These are phyloP conservation scores for Archips xylosteana DNA, from an alignment of 2,888 invertebrate genomes.

Conservation along the genomic window DNA sequence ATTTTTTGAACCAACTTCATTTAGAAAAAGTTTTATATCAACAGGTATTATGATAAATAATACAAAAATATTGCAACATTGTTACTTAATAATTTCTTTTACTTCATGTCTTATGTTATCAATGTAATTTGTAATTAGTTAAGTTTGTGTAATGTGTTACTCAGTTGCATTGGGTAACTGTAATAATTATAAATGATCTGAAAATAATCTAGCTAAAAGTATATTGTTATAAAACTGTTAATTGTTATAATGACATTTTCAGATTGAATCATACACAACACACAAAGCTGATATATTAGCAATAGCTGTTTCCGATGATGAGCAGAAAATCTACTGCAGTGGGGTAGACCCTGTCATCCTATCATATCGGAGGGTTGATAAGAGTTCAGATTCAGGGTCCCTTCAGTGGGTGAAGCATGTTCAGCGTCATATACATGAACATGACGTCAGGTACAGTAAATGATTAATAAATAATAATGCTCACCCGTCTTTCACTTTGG, in stretches of 20 bases:
- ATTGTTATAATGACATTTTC: slow-evolving; percentile 28
- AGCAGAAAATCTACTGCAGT: slow-evolving; percentile 90
- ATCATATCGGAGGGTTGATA: slow-evolving; percentile 89
- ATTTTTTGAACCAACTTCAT: too few relatives aligned
- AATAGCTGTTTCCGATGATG: slow-evolving; percentile 89
- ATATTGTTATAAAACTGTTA: background rate
- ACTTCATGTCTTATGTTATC: too few relatives aligned
- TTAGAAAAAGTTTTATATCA: too few relatives aligned
- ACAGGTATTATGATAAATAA: too few relatives aligned
- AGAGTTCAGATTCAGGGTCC: slow-evolving; percentile 75
- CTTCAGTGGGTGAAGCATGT: slow-evolving; percentile 94
- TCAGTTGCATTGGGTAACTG: too few relatives aligned
- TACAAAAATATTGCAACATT: too few relatives aligned
- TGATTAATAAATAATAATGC: too few relatives aligned
- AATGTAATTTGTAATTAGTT: too few relatives aligned
- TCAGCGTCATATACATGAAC: slow-evolving; percentile 92
- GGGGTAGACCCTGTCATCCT: slow-evolving; percentile 94
- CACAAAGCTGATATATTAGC: slow-evolving; percentile 93
- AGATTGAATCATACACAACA: slow-evolving; percentile 91
- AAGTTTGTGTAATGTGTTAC: too few relatives aligned
- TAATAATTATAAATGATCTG: too few relatives aligned
- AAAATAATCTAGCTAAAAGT: background rate
- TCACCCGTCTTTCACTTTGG: too few relatives aligned
- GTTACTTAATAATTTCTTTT: too few relatives aligned
- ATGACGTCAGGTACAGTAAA: slow-evolving; percentile 93